Conservation (phyloP, 2,888 invertebrate species). For the Iphiclides podalirius region DNA sequence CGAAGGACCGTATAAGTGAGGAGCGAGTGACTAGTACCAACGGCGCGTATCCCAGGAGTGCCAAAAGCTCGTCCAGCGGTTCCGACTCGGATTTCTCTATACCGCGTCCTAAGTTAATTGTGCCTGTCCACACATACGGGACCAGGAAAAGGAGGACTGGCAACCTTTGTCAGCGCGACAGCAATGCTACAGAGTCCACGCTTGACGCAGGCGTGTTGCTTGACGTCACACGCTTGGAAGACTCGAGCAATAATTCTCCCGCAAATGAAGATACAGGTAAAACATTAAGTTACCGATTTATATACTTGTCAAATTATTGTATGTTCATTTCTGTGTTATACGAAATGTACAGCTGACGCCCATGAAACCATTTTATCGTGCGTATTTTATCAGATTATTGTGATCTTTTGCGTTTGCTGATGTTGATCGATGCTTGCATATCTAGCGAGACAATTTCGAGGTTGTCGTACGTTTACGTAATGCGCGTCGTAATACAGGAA, state of each 20-base stretch:
- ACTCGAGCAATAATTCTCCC: slow-evolving; percentile 40
- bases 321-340: background rate
- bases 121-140: slow-evolving; percentile 93
- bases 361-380: slow-evolving; percentile 11
- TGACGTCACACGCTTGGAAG: slow-evolving; percentile 63
- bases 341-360: slow-evolving; percentile 1
- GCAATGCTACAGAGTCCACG: slow-evolving; percentile 66
- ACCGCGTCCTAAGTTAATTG: slow-evolving; percentile 91
- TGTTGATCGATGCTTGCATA: slow-evolving; percentile 48
- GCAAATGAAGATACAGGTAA: slow-evolving; percentile 66
- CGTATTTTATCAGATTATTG: slow-evolving; percentile 32
- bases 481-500: background rate
- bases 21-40: slow-evolving; percentile 55
- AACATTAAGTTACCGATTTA: background rate
- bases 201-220: slow-evolving; percentile 66
- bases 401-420: slow-evolving; percentile 42
- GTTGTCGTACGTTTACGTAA: slow-evolving; percentile 32
- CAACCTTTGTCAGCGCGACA: slow-evolving; percentile 81
- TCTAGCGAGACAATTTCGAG: slow-evolving; percentile 37
- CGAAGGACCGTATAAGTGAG: slow-evolving; percentile 57
- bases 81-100: slow-evolving; percentile 87
- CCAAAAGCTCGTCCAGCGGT: slow-evolving; percentile 76
- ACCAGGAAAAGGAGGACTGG: slow-evolving; percentile 89
- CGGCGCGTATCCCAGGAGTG: slow-evolving; percentile 59
- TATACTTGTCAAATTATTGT: background rate